Conservation (phyloP, 2,888 invertebrate genomes). For the Dusona sp. region DNA sequence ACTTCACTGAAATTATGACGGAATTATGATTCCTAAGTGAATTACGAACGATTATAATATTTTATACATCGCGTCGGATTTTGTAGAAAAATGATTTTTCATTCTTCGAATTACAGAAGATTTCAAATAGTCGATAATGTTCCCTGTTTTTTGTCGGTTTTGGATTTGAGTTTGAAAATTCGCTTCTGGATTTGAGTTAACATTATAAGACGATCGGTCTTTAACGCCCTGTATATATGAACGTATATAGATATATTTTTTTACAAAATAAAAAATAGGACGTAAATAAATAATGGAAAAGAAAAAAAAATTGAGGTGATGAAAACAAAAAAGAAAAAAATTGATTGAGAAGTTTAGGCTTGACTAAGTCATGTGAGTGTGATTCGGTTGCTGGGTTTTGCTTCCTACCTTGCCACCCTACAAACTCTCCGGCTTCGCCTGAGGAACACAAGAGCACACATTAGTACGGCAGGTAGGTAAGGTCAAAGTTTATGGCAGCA, state of each 20-base stretch:
- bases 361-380: slow-evolving; percentile 84
- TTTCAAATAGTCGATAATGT: neutral
- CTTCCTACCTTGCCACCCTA: slow-evolving; percentile 91
- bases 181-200: neutral
- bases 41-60: no score
- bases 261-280: slow-evolving; percentile 1
- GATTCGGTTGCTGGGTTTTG: slow-evolving; percentile 86
- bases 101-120: neutral
- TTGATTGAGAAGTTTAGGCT: slow-evolving; percentile 79
- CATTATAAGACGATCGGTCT: neutral
- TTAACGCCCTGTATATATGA: neutral
- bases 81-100: no score
- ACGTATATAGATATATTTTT: neutral
- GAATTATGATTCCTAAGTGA: no score
- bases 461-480: slow-evolving; percentile 85
- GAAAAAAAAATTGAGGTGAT: slow-evolving; percentile 61
- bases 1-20: neutral
- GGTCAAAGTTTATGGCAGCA: slow-evolving; percentile 83
- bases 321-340: slow-evolving; percentile 59
- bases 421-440: slow-evolving; percentile 92
- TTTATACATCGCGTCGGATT: no score
- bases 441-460: slow-evolving; percentile 88
- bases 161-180: neutral
- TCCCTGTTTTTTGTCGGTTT: neutral
- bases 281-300: slow-evolving; percentile 69